phyloP scores from a whole-genome alignment of 2,888 invertebrate species.

The Lepidochrysops patricia region DNA sequence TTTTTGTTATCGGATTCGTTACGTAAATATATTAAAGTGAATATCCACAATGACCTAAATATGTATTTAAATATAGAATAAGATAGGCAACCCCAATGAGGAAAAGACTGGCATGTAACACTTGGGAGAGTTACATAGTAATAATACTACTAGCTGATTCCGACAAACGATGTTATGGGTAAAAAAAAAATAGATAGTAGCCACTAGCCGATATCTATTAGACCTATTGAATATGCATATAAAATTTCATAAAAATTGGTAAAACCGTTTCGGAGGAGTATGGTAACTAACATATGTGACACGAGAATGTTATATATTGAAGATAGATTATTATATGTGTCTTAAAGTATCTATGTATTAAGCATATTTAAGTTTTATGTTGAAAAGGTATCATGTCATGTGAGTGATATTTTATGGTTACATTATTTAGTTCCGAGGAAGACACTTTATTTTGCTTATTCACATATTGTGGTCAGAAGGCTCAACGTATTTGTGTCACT shows the following conservation, averaged over 20 bases:
- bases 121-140: not conserved
- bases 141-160: not conserved
- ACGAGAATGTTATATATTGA: too few species aligned
- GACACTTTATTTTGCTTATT: not conserved
- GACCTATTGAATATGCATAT: too few species aligned
- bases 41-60: constrained; percentile 12
- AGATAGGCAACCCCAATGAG: not conserved
- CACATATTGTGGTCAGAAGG: not conserved
- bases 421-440: not conserved
- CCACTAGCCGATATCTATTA: too few species aligned
- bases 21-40: constrained; percentile 11
- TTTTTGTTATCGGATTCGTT: constrained; percentile 6
- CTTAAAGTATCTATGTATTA: too few species aligned
- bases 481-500: not conserved
- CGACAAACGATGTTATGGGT: too few species aligned
- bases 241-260: too few species aligned
- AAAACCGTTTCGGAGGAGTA: too few species aligned
- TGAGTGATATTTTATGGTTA: not conserved
- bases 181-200: too few species aligned
- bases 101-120: not conserved
- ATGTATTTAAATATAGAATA: not conserved
- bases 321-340: too few species aligned
- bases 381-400: too few species aligned
- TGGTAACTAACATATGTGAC: too few species aligned
- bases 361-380: too few species aligned